These are phyloP conservation scores for Syrphus vitripennis DNA, from an alignment of 2,888 invertebrate species.

Conservation along the genomic window DNA sequence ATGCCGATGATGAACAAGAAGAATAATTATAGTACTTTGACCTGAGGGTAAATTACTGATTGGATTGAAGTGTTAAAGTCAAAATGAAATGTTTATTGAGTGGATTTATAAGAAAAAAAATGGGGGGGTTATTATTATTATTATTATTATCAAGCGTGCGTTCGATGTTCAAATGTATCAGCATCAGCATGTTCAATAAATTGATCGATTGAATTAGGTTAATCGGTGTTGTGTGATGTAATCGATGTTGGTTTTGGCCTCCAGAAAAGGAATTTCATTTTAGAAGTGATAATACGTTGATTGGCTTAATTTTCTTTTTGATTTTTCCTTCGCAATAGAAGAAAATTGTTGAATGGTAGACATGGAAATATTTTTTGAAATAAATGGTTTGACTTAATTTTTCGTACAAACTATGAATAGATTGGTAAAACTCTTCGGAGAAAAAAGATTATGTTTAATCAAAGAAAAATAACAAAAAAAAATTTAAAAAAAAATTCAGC, in stretches of 20 bases:
- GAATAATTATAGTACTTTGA: constrained; percentile 65
- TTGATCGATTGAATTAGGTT: constrained; percentile 64
- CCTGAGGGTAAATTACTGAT: constrained; percentile 51
- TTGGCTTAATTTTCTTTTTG: not conserved
- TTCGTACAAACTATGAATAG: too few species aligned
- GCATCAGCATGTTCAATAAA: not conserved
- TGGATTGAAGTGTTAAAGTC: constrained; percentile 66
- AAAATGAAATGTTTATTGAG: constrained; percentile 67
- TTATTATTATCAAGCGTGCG: constrained; percentile 39
- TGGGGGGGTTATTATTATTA: too few species aligned
- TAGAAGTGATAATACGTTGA: not conserved
- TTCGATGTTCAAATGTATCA: not conserved
- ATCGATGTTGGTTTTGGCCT: not conserved
- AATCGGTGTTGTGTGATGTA: constrained; percentile 47
- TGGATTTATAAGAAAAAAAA: constrained; percentile 49
- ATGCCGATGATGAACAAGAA: constrained; percentile 20
- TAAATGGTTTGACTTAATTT: too few species aligned
- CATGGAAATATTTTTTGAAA: not conserved
- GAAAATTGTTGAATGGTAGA: not conserved
- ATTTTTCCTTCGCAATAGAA: not conserved
- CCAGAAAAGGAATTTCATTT: not conserved
- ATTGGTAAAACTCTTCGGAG: too few species aligned
- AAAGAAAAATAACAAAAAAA: too few species aligned
- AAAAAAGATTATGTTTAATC: too few species aligned
- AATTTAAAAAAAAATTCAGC: too few species aligned